phyloP scores from a whole-genome alignment of 2,888 invertebrate genomes.

The Trissolcus japonicus region DNA sequence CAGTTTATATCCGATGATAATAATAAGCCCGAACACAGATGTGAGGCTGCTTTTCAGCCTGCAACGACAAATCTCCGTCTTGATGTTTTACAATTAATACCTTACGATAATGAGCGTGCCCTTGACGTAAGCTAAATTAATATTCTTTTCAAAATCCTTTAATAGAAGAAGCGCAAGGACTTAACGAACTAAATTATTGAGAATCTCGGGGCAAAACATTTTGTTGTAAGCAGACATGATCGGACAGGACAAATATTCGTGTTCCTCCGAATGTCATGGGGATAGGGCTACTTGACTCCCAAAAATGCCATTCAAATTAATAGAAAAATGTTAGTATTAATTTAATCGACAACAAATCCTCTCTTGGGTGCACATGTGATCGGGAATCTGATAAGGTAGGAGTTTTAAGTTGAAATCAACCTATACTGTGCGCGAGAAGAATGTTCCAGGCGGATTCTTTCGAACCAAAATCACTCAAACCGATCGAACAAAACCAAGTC shows the following conservation, averaged over 20 bases:
- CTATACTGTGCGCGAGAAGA: conserved; percentile 66
- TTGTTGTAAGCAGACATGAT: background rate
- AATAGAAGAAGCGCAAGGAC: no score
- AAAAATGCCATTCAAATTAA: conserved; percentile 9
- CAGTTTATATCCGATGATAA: conserved; percentile 34
- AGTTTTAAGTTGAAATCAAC: conserved; percentile 63
- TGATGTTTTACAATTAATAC: conserved; percentile 26
- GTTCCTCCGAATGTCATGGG: background rate
- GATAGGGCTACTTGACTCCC: background rate
- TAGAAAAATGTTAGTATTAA: conserved; percentile 35
- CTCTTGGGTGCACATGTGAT: conserved; percentile 60
- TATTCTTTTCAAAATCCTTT: background rate
- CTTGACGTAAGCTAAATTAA: conserved; percentile 19
- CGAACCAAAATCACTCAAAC: conserved; percentile 69
- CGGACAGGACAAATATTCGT: conserved; percentile 5
- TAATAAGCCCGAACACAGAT: conserved; percentile 36
- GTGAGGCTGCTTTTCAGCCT: conserved; percentile 19
- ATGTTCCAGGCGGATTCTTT: conserved; percentile 67
- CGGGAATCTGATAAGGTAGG: conserved; percentile 65
- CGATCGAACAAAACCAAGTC: conserved; percentile 66
- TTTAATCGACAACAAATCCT: conserved; percentile 63
- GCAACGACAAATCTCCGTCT: conserved; percentile 24
- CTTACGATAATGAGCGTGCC: conserved; percentile 14
- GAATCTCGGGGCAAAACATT: background rate
- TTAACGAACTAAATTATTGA: no score